Conservation (phyloP, 2,888 invertebrate genomes). For the Callosobruchus maculatus region DNA sequence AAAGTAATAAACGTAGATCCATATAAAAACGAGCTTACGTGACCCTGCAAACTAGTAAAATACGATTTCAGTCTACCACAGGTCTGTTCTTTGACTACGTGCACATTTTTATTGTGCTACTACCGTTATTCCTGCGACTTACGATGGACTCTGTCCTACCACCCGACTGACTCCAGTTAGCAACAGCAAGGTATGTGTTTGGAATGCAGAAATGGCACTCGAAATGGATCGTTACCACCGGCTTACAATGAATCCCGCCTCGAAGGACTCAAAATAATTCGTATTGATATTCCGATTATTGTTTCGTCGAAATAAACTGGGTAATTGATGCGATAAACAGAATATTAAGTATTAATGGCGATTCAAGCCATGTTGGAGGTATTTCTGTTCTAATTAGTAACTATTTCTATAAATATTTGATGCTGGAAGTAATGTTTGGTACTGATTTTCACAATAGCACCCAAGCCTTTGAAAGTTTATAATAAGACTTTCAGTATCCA, state of each 20-base stretch:
- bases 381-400: no score
- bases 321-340: background rate
- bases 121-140: background rate
- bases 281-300: background rate
- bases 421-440: no score
- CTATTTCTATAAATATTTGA: no score
- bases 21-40: background rate
- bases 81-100: background rate
- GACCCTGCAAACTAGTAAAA: background rate
- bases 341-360: background rate
- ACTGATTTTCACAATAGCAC: no score
- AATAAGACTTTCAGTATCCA: no score
- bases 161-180: background rate
- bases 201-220: background rate
- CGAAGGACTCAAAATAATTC: background rate
- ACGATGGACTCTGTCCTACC: background rate
- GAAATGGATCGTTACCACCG: no score
- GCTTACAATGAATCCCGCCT: background rate
- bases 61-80: background rate
- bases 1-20: background rate
- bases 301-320: background rate
- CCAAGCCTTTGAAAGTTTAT: no score
- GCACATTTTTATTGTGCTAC: background rate
- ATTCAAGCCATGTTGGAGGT: no score
- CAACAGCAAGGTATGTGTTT: background rate